phyloP scores from a whole-genome alignment of 1,140 invertebrate genomes.

The Magallana ariakensis region DNA sequence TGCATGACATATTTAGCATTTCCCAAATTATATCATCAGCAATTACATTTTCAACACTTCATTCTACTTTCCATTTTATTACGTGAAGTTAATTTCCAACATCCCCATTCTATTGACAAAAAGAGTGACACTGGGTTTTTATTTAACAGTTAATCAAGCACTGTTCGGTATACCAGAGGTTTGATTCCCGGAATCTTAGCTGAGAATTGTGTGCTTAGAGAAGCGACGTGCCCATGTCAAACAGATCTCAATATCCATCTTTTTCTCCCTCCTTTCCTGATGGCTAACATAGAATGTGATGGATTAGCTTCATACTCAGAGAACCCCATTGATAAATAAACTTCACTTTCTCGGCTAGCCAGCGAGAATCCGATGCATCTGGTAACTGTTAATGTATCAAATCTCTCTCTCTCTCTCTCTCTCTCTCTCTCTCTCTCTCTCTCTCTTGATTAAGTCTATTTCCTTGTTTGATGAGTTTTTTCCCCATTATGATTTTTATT shows the following conservation, averaged over 20 bases:
- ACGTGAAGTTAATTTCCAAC: slow-evolving; percentile 14
- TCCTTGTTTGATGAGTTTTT: too few species aligned
- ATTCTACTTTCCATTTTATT: not conserved
- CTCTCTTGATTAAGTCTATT: not conserved
- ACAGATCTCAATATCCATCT: slow-evolving; percentile 21
- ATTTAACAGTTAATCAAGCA: slow-evolving; percentile 29
- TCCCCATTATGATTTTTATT: too few species aligned
- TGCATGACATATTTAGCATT: too few species aligned
- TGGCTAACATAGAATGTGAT: slow-evolving; percentile 19
- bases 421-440: not conserved
- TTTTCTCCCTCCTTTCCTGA: slow-evolving; percentile 13
- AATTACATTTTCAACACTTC: too few species aligned
- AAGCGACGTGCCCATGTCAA: not conserved
- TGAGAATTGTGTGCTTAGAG: slow-evolving; percentile 16
- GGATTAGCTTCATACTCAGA: not conserved
- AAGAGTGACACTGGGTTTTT: not conserved
- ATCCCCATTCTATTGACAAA: not conserved
- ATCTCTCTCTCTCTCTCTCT: not conserved
- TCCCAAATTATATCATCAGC: too few species aligned
- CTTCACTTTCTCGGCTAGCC: not conserved
- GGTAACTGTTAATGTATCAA: not conserved
- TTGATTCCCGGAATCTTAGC: not conserved
- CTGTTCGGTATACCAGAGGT: not conserved
- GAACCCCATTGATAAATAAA: slow-evolving; percentile 19
- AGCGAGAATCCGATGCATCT: not conserved